Conservation (phyloP, 2,797 vertebrate genomes). For the Myotis planiceps region DNA sequence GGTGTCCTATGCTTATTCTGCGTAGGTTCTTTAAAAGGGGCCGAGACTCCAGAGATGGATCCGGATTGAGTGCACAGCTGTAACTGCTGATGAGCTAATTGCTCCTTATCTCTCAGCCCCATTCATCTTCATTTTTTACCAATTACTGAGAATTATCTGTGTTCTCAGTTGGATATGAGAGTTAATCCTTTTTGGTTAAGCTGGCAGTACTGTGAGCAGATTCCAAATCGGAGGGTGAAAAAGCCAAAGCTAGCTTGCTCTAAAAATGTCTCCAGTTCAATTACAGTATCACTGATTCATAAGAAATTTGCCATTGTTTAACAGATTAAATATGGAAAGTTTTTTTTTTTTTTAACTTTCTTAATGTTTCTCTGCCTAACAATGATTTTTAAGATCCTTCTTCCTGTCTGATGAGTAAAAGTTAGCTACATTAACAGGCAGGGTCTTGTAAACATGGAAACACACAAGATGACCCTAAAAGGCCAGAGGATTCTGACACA, state of each 20-base stretch:
- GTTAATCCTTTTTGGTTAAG: slow-evolving; percentile 99
- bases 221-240: slow-evolving; percentile 95
- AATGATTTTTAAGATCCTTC: slow-evolving; percentile 47
- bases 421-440: slow-evolving; percentile 34
- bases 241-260: slow-evolving; percentile 93
- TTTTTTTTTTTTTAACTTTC: slow-evolving; percentile 52
- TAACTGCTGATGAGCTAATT: slow-evolving; percentile 99
- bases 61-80: slow-evolving; percentile 99
- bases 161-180: slow-evolving; percentile 99
- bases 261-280: slow-evolving; percentile 91
- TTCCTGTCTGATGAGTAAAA: slow-evolving; percentile 63
- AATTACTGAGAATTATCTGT: slow-evolving; percentile 99
- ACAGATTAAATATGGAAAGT: slow-evolving; percentile 77
- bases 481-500: neutral
- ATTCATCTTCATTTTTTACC: slow-evolving; percentile 99
- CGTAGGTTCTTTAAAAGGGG: slow-evolving; percentile 93
- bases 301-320: slow-evolving; percentile 85
- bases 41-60: slow-evolving; percentile 97
- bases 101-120: slow-evolving; percentile 99
- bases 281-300: slow-evolving; percentile 88
- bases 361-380: slow-evolving; percentile 59
- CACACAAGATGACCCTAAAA: neutral
- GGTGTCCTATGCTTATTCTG: slow-evolving; percentile 94
- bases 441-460: slow-evolving; percentile 35
- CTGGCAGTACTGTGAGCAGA: slow-evolving; percentile 99